Conservation (phyloP, 2,888 invertebrate genomes). For the Mythimna vitellina region DNA sequence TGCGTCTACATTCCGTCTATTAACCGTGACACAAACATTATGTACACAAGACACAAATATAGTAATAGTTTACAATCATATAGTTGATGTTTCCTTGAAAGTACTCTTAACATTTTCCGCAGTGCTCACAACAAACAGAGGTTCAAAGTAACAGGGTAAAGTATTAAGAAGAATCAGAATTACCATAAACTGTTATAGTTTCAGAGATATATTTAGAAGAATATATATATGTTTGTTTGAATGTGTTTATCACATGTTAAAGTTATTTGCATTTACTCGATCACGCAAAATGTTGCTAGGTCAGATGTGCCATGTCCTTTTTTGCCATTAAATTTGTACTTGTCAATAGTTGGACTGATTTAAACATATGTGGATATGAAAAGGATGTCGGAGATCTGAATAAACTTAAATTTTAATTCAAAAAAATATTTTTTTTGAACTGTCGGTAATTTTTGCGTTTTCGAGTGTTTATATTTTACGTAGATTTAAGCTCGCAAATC, state of each 20-base stretch:
- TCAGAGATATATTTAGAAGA: conserved; percentile 24
- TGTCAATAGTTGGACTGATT: conserved; percentile 21
- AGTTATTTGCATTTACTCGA: conserved; percentile 36
- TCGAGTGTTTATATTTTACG: conserved; percentile 19
- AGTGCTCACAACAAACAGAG: background rate
- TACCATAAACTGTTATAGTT: conserved; percentile 15
- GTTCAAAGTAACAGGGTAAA: conserved; percentile 34
- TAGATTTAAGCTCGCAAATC: conserved; percentile 6
- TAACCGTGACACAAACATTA: conserved; percentile 2
- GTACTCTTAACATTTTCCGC: conserved; percentile 40
- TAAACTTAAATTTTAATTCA: background rate
- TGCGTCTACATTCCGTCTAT: conserved; percentile 3
- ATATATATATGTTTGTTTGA: conserved; percentile 24
- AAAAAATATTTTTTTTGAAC: conserved; percentile 1
- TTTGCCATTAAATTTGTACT: conserved; percentile 11
- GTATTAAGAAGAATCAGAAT: conserved; percentile 25
- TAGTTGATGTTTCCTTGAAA: conserved; percentile 32
- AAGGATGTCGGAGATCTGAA: conserved; percentile 21
- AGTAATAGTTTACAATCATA: conserved; percentile 26
- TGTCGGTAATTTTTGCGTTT: conserved; percentile 22
- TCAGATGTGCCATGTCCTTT: conserved; percentile 11
- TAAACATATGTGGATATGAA: conserved; percentile 11
- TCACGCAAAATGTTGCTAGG: conserved; percentile 39
- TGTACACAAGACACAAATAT: conserved; percentile 35
- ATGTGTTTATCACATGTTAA: conserved; percentile 7